Conservation (phyloP, 2,797 vertebrate species). For the Lepus townsendii region DNA sequence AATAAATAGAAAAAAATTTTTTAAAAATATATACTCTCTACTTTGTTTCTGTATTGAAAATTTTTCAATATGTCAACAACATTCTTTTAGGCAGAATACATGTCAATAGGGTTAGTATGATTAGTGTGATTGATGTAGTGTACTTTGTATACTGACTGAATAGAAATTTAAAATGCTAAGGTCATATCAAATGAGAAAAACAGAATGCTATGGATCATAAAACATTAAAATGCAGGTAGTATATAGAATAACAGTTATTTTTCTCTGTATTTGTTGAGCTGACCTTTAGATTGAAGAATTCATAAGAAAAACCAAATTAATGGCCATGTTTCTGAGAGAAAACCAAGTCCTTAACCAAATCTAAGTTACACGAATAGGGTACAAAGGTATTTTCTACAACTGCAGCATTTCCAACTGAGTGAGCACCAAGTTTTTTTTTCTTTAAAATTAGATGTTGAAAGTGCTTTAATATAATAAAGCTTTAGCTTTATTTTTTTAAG, state of each 20-base stretch:
- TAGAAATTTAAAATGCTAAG: constrained; percentile 38
- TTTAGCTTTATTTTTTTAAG: too few species aligned
- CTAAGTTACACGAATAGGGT: neutral
- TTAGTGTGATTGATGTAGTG: neutral
- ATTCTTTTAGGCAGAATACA: constrained; percentile 27
- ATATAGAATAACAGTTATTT: constrained; percentile 20
- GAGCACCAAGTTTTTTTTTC: neutral
- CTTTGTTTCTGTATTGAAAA: constrained; percentile 55
- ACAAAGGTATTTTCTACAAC: constrained; percentile 17
- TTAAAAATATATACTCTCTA: neutral
- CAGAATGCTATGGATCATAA: neutral
- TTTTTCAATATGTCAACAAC: constrained; percentile 21
- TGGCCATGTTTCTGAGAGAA: neutral
- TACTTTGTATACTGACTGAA: neutral
- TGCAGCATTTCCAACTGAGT: neutral
- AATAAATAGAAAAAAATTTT: too few species aligned
- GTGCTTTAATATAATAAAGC: too few species aligned
- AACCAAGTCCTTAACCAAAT: constrained; percentile 24
- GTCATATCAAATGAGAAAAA: constrained; percentile 8
- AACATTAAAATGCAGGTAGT: constrained; percentile 5
- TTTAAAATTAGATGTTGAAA: too few species aligned
- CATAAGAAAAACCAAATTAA: constrained; percentile 12
- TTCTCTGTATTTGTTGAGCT: neutral
- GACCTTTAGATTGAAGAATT: constrained; percentile 50
- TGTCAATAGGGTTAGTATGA: neutral